Evolutionary conservation across 2,797 vertebrate genomes (phyloP), one percentile per base, ranked within the genome.

Genomic region (Oreochromis grahami): DNA sequence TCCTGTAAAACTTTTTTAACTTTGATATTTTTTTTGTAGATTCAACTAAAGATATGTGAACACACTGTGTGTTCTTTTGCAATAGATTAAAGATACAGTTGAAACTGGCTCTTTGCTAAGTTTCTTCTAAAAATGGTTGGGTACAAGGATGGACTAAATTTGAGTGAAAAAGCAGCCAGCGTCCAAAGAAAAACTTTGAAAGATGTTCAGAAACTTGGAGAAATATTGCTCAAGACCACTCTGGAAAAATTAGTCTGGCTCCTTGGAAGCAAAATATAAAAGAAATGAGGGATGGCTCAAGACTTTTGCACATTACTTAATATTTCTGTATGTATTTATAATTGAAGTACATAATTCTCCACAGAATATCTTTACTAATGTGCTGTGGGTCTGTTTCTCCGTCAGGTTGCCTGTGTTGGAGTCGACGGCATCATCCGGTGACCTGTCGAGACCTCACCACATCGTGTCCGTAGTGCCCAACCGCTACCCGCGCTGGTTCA

Each of bases 401-500:
- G 0, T 58, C 79, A 97, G 98, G 94, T 97, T 99, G 96, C 97
- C 98, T 77, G 98, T 99, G 94, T 97, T 99, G 97, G 98, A 99
- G 97, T 98, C 98, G 72, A 96, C 97, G 29, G 97, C 97, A 95
- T 97, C 97, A n/a, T 97, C 97, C 0, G 98, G 98, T 88, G 98
- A 99, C 93, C 94, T 99, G 93, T 98, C 98, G 21, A 97, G 97
- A 91, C 98, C 98, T 52, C 98, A 99, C 95, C 98, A 99, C 95
- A 98, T 99, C 65, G 98, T 99, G 26, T 99, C 98, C 8, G 98
- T 99, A 89, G 98, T 99, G 93, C 98, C 98, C 92, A 99, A 99
- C 96, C 97, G 98, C 70, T 99, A 99, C 94, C 98, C 98, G 15
- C 98, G 98, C 87, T 99, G 98, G 98, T 99, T 99, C 97, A 99